These are phyloP conservation scores for Pterois miles DNA, from an alignment of 2,797 vertebrate species.

Conservation along the genomic window DNA sequence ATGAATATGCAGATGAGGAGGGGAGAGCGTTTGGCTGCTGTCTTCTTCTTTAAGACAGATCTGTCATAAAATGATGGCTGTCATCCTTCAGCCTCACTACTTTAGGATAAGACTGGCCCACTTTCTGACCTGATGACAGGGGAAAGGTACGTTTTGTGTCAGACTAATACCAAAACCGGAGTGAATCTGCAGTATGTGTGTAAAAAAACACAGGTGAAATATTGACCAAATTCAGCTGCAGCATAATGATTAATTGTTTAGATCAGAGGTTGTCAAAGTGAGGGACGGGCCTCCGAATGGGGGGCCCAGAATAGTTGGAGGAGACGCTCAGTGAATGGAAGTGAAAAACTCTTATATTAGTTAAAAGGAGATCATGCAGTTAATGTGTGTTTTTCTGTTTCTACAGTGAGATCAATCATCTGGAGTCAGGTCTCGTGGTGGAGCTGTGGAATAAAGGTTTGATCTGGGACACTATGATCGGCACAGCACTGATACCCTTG, in stretches of 20 bases:
- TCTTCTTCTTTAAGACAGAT: conserved; percentile 48
- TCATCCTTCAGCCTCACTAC: conserved; percentile 24
- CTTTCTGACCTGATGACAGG: conserved; percentile 5
- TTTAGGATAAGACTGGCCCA: neutral
- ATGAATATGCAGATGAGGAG: conserved; percentile 66
- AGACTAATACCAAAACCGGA: neutral
- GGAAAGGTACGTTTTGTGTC: neutral
- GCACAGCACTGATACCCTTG: conserved; percentile 92
- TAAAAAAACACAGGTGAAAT: neutral
- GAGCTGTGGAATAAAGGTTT: conserved; percentile 99
- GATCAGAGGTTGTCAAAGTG: neutral
- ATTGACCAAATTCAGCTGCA: neutral
- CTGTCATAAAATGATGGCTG: conserved; percentile 59
- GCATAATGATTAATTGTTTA: neutral
- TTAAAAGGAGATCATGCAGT: neutral
- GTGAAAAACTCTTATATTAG: neutral
- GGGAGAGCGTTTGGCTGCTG: conserved; percentile 32
- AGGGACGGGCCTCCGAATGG: neutral
- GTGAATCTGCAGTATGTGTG: neutral
- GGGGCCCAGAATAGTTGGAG: neutral
- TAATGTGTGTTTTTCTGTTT: conserved; percentile 31
- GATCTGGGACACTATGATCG: conserved; percentile 98
- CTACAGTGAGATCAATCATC: conserved; percentile 92
- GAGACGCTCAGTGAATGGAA: neutral
- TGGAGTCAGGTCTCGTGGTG: conserved; percentile 94